Evolutionary conservation across 2,113 vertebrate genomes (phyloP).

Genomic region (Bubalus kerabau): DNA sequence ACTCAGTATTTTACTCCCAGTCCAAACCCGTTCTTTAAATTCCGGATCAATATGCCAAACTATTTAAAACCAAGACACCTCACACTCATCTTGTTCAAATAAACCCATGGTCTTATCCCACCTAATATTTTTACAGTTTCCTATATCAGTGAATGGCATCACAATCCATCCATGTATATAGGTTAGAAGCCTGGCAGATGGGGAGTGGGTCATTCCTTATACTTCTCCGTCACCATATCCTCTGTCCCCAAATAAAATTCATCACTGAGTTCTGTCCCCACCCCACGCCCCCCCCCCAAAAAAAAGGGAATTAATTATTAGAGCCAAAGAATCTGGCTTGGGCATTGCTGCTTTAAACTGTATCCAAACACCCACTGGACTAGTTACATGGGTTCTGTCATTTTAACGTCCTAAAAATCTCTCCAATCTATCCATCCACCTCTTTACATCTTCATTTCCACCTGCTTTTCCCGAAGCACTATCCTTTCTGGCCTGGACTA

Average conservation of each 20-base stretch:
- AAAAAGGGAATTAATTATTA: neutral
- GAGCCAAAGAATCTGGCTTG: neutral
- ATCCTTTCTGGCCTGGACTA: neutral
- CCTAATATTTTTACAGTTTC: neutral
- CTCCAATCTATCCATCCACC: neutral
- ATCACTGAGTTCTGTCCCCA: neutral
- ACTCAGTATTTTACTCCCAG: neutral
- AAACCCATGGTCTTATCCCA: neutral
- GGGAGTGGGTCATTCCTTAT: neutral
- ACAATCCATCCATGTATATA: neutral
- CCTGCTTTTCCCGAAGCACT: neutral
- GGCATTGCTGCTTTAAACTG: neutral
- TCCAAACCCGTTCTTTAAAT: neutral
- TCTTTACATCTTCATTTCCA: neutral
- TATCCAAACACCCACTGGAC: neutral
- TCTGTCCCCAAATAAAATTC: neutral
- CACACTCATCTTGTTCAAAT: neutral
- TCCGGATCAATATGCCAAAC: neutral
- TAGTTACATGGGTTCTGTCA: neutral
- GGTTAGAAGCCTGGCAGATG: neutral
- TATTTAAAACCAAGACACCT: neutral
- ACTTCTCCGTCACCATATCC: neutral
- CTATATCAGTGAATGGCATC: neutral
- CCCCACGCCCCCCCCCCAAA: accelerated
- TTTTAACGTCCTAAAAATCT: neutral